Base-by-base conservation (phyloP, 2,113 vertebrate genomes). In the Otocyon megalotis region DNA sequence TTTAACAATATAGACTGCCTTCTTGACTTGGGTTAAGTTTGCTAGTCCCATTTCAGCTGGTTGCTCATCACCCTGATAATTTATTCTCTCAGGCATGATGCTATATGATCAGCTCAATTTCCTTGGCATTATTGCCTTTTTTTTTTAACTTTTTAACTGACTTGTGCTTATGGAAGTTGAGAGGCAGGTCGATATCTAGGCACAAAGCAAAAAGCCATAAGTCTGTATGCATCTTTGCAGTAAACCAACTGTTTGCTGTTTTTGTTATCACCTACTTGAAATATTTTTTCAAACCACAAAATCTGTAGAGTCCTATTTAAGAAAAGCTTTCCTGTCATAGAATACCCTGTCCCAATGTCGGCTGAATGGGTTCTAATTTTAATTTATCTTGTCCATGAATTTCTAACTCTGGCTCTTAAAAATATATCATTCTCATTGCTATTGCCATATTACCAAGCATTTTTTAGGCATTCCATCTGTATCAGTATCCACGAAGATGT, bases 71-170 rank as follows among this genome's bases (percentile, higher is more conserved):
- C 93, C 69, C 88, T 94, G 65, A 93, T 95, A 94, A 80, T 93
- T 97, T 93, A 96, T 94, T 90, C 74, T 98, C 48, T 97, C 83
- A 88, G 37, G 69, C 48, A 0, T 97, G 89, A 96, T 96, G 92
- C 96, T 92, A 95, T 71, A 96, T 77, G 87, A 60, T 35, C 83
- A 85, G 90, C 83, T 97, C 87, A 92, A 74, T 97, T 86, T 97
- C 85, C 88, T 97, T 91, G 65, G 92, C 94, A 94, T 30, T 97
- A 74, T 83, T 43, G 43, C 43, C 43, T 43, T 71, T 92, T 98
- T 94, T 60, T 76, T 96, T 98, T 98, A 62, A 89, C 32, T 88
- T 97, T 97, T 96, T 93, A 90, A 92, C 30, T 85, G 56, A 96
- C 92, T 96, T 96, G 2, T 94, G 58, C 74, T 87, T 26, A n/a